phyloP scores from a whole-genome alignment of 2,113 vertebrate genomes.

The Arizona elegans region DNA sequence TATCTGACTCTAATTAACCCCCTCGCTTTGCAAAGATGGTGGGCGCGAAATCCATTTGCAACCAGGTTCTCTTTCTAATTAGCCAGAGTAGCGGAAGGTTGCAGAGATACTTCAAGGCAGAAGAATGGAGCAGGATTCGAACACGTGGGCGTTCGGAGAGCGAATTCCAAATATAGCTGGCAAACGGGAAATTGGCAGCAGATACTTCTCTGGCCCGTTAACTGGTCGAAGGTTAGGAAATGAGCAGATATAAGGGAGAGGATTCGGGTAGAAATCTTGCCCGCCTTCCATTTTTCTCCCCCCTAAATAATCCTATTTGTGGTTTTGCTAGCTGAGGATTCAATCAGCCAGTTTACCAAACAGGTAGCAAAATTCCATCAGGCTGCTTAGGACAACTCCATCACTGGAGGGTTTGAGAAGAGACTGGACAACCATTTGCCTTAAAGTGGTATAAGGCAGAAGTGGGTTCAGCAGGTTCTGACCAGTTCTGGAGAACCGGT shows the following conservation, averaged over 20 bases:
- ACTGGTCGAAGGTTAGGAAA: not conserved
- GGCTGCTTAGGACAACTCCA: not conserved
- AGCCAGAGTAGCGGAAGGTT: not conserved
- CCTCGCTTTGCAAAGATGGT: not conserved
- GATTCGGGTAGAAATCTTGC: not conserved
- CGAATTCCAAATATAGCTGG: not conserved
- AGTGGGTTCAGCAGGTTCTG: too few relatives aligned
- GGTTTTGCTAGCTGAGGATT: conserved; percentile 7
- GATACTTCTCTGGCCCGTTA: too few relatives aligned
- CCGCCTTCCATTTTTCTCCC: fast-evolving
- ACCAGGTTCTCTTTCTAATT: not conserved
- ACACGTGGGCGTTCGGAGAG: not conserved
- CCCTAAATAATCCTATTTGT: not conserved
- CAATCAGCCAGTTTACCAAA: conserved; percentile 32
- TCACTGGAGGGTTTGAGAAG: too few relatives aligned
- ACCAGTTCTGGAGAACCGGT: too few relatives aligned
- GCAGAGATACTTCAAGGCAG: not conserved
- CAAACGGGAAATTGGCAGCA: too few relatives aligned
- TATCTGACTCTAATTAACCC: not conserved
- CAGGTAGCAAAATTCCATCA: conserved; percentile 28
- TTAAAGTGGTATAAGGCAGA: too few relatives aligned
- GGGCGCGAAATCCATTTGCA: not conserved
- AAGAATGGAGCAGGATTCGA: not conserved
- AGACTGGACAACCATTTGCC: too few relatives aligned
- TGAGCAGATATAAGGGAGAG: not conserved